phyloP scores from a whole-genome alignment of 2,797 vertebrate genomes.

The Onychomys torridus region DNA sequence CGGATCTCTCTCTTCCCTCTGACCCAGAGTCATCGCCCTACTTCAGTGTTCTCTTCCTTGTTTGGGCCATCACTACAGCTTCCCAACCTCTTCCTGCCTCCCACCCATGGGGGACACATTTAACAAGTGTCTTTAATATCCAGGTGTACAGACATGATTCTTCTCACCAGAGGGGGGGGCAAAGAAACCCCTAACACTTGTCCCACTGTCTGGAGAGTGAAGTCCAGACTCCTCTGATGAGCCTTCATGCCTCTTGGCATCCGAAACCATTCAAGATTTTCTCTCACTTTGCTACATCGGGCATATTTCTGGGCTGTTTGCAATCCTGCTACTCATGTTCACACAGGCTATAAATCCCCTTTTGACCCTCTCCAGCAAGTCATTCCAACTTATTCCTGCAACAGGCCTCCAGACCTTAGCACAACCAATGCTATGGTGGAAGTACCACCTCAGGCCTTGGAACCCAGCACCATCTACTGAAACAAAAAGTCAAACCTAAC shows the following conservation, averaged over 20 bases:
- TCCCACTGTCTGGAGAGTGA: not conserved
- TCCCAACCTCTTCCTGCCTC: not conserved
- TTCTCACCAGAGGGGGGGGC: not conserved
- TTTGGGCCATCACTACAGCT: not conserved
- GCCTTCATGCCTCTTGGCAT: not conserved
- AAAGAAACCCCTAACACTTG: not conserved
- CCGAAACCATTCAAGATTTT: conserved; percentile 15
- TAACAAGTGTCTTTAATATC: not conserved
- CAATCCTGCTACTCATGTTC: not conserved
- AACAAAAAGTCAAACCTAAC: not conserved
- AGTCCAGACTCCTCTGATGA: conserved; percentile 2
- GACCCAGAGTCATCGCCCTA: not conserved
- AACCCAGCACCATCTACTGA: not conserved
- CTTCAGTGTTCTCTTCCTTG: not conserved
- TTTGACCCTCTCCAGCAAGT: not conserved
- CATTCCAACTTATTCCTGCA: conserved; percentile 1
- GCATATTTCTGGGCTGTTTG: conserved; percentile 4
- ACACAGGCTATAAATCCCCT: conserved; percentile 34
- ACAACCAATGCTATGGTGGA: not conserved
- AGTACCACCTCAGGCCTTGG: not conserved
- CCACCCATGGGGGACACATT: not conserved
- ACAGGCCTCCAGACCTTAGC: not conserved
- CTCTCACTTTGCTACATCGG: not conserved
- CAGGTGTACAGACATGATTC: not conserved
- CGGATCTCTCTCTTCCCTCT: not conserved